Percentiles rank a stretch among this genome's conserved stretches.
These are phyloP conservation scores for Pantherophis vulpinus DNA, from an alignment of 2,797 vertebrate species.

Conservation along the genomic window DNA sequence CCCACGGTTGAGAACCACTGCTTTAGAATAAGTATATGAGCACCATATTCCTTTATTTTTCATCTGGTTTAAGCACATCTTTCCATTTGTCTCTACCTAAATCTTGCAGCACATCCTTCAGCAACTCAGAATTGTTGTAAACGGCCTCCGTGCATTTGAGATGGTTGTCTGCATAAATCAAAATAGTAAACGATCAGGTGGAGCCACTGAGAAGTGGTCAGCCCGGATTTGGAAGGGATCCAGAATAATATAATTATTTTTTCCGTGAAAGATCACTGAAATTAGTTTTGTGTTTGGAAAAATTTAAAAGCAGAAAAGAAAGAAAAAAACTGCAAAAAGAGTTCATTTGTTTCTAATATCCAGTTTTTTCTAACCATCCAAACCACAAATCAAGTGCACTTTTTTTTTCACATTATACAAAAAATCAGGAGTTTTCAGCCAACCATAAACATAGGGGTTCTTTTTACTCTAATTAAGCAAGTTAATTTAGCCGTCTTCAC, in stretches of 20 bases:
- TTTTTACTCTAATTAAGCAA: neutral
- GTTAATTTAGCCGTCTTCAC: neutral
- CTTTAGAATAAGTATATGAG: neutral
- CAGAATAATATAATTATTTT: neutral
- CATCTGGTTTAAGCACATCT: neutral
- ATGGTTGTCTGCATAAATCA: neutral
- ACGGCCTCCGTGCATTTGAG: neutral
- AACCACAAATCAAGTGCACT: neutral
- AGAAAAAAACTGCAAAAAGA: neutral
- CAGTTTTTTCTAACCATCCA: neutral
- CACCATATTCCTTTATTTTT: neutral
- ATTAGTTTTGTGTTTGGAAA: neutral
- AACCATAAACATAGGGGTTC: neutral
- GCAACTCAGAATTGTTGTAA: neutral
- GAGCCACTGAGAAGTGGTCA: neutral
- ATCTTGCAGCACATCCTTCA: neutral
- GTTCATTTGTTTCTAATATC: neutral
- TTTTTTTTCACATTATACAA: no score
- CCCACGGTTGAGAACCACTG: no score
- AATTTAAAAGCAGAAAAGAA: neutral
- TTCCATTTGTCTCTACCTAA: neutral
- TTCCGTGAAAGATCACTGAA: neutral
- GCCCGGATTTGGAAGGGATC: neutral
- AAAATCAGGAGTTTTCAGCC: neutral
- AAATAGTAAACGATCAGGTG: neutral